These are phyloP conservation scores for Physella acuta DNA, from an alignment of 1,140 invertebrate species.

Conservation along the genomic window DNA sequence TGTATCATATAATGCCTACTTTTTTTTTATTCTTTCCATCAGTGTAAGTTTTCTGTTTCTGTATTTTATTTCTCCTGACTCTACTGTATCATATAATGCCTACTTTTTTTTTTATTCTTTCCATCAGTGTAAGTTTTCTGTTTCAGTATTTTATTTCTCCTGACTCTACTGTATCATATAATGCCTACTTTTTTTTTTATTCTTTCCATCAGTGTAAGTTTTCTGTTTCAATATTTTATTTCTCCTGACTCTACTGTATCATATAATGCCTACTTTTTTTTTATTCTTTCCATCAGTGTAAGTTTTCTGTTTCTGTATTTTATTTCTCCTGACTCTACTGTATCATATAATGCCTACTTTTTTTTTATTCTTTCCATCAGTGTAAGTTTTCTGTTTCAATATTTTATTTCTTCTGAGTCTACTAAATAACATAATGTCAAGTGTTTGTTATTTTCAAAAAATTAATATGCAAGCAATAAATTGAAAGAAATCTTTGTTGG, in stretches of 20 bases:
- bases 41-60: neutral
- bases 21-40: neutral
- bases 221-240: neutral
- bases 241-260: neutral
- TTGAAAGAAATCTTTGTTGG: too few relatives aligned
- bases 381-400: neutral
- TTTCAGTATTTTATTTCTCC: too few relatives aligned
- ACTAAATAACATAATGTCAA: too few relatives aligned
- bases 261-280: neutral
- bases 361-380: neutral
- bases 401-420: too few relatives aligned
- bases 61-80: neutral
- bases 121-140: too few relatives aligned
- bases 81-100: neutral
- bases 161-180: neutral
- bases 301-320: neutral
- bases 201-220: neutral
- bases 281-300: neutral
- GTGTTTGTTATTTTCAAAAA: too few relatives aligned
- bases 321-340: neutral
- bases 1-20: neutral
- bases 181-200: neutral
- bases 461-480: too few relatives aligned
- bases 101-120: neutral
- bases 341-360: neutral